Evolutionary conservation across 2,888 invertebrate genomes (phyloP).

Genomic region (Andrena flavipes): DNA sequence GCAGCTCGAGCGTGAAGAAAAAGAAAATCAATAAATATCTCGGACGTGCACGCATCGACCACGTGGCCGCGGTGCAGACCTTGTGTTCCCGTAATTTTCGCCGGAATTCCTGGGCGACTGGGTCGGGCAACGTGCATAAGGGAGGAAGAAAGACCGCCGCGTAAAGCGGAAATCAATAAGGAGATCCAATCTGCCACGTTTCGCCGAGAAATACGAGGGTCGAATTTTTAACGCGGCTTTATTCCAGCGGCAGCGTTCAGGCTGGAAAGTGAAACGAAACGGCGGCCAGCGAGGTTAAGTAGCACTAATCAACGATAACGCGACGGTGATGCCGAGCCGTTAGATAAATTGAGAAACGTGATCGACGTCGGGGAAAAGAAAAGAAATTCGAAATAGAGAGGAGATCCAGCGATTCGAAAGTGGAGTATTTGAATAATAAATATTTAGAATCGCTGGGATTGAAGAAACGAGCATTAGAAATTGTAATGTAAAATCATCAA

Average conservation of each 20-base stretch:
- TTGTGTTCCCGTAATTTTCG: constrained; percentile 39
- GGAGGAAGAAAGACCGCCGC: constrained; percentile 1
- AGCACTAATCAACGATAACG: not conserved
- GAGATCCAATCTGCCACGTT: not conserved
- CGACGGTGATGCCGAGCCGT: not conserved
- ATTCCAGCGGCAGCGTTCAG: no score
- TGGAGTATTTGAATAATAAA: no score
- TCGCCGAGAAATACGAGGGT: not conserved
- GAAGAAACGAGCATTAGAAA: no score
- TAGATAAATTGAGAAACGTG: not conserved
- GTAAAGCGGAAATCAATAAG: constrained; percentile 23
- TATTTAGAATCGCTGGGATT: no score
- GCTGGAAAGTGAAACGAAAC: not conserved
- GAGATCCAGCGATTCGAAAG: no score
- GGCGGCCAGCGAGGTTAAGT: not conserved
- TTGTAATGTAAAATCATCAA: no score
- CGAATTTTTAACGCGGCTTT: not conserved
- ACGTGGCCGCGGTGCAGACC: constrained; percentile 15
- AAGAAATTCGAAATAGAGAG: no score
- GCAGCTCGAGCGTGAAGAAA: constrained; percentile 27
- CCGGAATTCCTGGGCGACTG: constrained; percentile 24
- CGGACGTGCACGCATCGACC: constrained; percentile 39
- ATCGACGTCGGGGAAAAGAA: not conserved
- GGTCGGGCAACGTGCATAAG: not conserved
- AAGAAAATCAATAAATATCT: constrained; percentile 59